Percentiles rank a stretch among this genome's conserved stretches.
Evolutionary conservation across 2,113 vertebrate species (phyloP).

Genomic region (Barbus barbus): DNA sequence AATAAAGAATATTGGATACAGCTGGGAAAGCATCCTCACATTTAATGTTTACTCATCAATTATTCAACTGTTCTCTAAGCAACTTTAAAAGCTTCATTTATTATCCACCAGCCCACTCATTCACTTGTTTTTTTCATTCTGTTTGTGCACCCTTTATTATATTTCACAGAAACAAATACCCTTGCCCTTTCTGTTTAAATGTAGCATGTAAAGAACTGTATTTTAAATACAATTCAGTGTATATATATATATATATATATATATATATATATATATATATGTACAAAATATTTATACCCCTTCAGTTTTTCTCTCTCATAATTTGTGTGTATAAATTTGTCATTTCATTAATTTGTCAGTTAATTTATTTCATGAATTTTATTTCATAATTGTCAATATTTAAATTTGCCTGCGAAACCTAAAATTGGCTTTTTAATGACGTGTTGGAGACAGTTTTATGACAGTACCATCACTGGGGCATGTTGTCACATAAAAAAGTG

Average conservation of each 20-base stretch:
- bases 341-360: not conserved
- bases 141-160: not conserved
- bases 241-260: too few species aligned
- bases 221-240: too few species aligned
- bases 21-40: constrained; percentile 29
- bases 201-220: too few species aligned
- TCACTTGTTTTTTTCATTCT: not conserved
- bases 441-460: not conserved
- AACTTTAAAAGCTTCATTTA: constrained; percentile 50
- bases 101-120: not conserved
- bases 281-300: too few species aligned
- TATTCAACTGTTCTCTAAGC: constrained; percentile 59
- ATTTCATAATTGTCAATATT: not conserved
- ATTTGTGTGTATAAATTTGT: too few species aligned
- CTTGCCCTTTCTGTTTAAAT: not conserved
- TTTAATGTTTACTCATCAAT: constrained; percentile 56
- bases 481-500: not conserved
- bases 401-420: not conserved
- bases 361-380: not conserved
- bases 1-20: constrained; percentile 48
- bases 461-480: not conserved
- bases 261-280: too few species aligned
- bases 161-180: not conserved
- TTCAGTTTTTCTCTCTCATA: too few species aligned
- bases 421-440: not conserved